phyloP scores from a whole-genome alignment of 1,140 invertebrate species.

The Goniozus legneri region DNA sequence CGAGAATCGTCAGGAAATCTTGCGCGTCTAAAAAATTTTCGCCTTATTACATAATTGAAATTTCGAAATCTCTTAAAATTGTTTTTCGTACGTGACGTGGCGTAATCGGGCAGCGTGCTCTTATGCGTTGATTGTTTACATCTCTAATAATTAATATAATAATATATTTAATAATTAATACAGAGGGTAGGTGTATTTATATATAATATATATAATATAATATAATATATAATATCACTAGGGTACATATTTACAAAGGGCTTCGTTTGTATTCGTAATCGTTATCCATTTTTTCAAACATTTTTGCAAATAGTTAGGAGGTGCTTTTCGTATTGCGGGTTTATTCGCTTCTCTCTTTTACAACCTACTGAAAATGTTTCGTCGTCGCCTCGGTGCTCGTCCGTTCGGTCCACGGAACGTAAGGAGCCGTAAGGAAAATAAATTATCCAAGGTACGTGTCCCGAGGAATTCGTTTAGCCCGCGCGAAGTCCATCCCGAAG shows the following conservation, averaged over 20 bases:
- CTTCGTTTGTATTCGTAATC: too few relatives aligned
- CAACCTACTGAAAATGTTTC: too few relatives aligned
- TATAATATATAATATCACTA: slow-evolving; percentile 51
- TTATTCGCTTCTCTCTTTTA: slow-evolving; percentile 23
- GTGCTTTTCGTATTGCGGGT: slow-evolving; percentile 39
- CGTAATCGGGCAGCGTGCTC: slow-evolving; percentile 29
- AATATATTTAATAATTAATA: slow-evolving; percentile 52
- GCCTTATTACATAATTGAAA: too few relatives aligned
- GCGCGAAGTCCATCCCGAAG: too few relatives aligned
- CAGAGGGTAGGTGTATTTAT: slow-evolving; percentile 44
- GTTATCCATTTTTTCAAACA: slow-evolving; percentile 14
- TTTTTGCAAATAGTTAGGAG: neutral
- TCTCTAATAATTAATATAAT: slow-evolving; percentile 46
- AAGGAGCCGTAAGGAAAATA: too few relatives aligned
- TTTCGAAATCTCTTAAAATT: too few relatives aligned
- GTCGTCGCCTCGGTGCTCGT: too few relatives aligned
- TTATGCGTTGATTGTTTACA: slow-evolving; percentile 30
- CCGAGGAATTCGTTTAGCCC: too few relatives aligned
- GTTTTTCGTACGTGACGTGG: slow-evolving; percentile 6
- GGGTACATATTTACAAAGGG: slow-evolving; percentile 52
- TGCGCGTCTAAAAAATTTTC: too few relatives aligned
- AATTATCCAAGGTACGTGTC: too few relatives aligned
- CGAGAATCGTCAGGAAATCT: too few relatives aligned
- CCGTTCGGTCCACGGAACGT: too few relatives aligned
- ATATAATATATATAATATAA: slow-evolving; percentile 40